phyloP scores from a whole-genome alignment of 2,113 vertebrate genomes.

The Cheirogaleus medius region DNA sequence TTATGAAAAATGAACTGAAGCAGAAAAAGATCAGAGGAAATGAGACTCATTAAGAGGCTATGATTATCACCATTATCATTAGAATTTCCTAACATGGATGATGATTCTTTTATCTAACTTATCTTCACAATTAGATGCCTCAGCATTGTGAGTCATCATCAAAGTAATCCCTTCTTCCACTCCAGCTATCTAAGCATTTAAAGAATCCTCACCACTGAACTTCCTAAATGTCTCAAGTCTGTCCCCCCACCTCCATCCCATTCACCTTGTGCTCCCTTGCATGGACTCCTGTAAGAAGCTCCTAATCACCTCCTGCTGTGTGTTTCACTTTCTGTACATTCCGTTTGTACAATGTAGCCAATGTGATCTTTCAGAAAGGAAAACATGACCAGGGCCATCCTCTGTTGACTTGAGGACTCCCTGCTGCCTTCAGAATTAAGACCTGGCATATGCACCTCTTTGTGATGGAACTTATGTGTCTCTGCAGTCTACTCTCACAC shows the following conservation, averaged over 20 bases:
- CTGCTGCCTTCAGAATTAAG: not conserved
- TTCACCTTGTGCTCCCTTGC: not conserved
- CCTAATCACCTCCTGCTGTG: not conserved
- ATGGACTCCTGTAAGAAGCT: not conserved
- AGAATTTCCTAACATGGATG: conserved; percentile 29
- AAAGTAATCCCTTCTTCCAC: not conserved
- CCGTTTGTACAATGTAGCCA: not conserved
- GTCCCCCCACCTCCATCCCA: not conserved
- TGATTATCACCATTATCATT: conserved; percentile 5
- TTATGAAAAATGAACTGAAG: conserved; percentile 50
- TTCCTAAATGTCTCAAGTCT: not conserved
- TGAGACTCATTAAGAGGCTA: conserved; percentile 39
- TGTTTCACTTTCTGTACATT: not conserved
- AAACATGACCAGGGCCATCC: not conserved
- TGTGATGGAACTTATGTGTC: accelerated
- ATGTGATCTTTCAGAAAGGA: not conserved
- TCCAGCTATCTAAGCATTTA: not conserved
- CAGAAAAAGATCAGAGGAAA: conserved; percentile 12
- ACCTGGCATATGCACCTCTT: not conserved
- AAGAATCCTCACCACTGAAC: not conserved
- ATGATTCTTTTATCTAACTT: conserved; percentile 19
- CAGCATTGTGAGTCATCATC: not conserved
- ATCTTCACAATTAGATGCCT: conserved; percentile 45
- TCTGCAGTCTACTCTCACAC: not conserved
- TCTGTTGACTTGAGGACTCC: not conserved